These are phyloP conservation scores for Aproaerema taeniolella DNA, from an alignment of 2,888 invertebrate species.

Conservation along the genomic window DNA sequence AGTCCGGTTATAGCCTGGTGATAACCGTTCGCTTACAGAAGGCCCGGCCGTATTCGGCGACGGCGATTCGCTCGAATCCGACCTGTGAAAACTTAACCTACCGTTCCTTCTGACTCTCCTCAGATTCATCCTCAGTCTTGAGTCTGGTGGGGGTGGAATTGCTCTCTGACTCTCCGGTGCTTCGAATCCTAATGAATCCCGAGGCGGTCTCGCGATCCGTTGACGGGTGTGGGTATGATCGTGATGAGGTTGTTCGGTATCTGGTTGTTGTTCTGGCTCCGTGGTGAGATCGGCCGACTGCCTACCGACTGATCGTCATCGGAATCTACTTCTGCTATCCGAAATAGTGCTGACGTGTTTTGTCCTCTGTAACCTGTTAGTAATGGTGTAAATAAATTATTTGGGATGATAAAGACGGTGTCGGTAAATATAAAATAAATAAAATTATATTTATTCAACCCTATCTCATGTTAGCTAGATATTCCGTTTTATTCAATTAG, in stretches of 20 bases:
- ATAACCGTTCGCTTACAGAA: constrained; percentile 35
- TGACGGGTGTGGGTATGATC: constrained; percentile 78
- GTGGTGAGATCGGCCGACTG: constrained; percentile 58
- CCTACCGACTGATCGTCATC: constrained; percentile 77
- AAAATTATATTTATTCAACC: constrained; percentile 2
- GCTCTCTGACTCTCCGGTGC: constrained; percentile 37
- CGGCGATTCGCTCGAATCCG: constrained; percentile 64
- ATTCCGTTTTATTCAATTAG: no score
- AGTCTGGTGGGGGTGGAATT: constrained; percentile 38
- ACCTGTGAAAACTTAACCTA: constrained; percentile 41
- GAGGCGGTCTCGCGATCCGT: constrained; percentile 69
- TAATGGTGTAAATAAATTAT: constrained; percentile 23
- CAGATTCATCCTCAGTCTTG: constrained; percentile 35
- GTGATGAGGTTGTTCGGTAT: constrained; percentile 67
- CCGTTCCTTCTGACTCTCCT: constrained; percentile 49
- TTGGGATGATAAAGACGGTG: not conserved
- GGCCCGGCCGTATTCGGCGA: constrained; percentile 43
- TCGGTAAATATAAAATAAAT: constrained; percentile 4
- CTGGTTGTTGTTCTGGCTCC: constrained; percentile 38
- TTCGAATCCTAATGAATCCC: constrained; percentile 54
- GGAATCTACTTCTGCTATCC: constrained; percentile 78
- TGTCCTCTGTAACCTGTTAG: constrained; percentile 71
- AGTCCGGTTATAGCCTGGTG: constrained; percentile 45
- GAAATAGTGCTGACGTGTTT: constrained; percentile 57
- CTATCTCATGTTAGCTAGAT: no score